Percentiles rank a stretch among this genome's conserved stretches.
These are phyloP conservation scores for Eonycteris spelaea DNA, from an alignment of 2,113 vertebrate species.

Conservation along the genomic window DNA sequence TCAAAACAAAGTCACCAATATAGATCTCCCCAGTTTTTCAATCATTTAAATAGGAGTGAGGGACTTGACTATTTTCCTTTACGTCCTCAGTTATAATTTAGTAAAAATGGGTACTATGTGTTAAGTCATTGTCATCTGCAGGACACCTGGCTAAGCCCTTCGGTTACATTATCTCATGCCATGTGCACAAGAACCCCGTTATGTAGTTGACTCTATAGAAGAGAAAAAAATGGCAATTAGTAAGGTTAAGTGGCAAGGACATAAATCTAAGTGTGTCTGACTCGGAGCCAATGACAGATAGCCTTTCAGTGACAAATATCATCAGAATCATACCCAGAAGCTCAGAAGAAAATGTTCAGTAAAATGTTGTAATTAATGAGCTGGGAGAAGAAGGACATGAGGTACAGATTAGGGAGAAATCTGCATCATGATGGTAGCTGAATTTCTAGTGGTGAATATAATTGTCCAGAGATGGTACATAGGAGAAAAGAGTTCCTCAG, in stretches of 20 bases:
- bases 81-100: background rate
- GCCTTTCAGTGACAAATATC: background rate
- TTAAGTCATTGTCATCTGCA: background rate
- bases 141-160: background rate
- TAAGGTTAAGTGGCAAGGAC: background rate
- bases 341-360: background rate
- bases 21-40: background rate
- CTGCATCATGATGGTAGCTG: background rate
- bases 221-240: background rate
- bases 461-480: background rate
- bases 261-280: background rate
- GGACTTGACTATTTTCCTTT: background rate
- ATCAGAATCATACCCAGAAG: background rate
- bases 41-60: background rate
- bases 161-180: background rate
- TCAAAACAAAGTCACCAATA: background rate
- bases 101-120: background rate
- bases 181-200: background rate
- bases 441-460: background rate
- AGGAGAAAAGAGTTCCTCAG: background rate
- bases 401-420: background rate
- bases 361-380: background rate
- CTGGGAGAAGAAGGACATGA: background rate
- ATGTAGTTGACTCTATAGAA: background rate
- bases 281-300: background rate